A percentile compares a stretch with the other conserved stretches of the same genome.
phyloP scores from a whole-genome alignment of 2,888 invertebrate species.

The Galeopsomyia nigrocyanea region DNA sequence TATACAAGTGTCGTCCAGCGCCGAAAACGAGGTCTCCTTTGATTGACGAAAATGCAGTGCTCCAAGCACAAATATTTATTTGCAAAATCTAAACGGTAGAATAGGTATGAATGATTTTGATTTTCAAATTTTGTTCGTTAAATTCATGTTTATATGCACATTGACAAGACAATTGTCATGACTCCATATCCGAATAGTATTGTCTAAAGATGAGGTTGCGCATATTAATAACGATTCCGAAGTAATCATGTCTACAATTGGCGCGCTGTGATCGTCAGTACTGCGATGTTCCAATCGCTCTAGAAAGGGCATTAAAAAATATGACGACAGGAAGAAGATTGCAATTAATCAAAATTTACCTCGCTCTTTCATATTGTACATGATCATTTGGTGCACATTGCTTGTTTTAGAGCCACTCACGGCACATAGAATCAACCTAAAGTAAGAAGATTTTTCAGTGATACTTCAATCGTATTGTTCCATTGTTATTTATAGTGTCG shows the following conservation, averaged over 20 bases:
- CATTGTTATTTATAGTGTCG: no score
- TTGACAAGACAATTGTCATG: slow-evolving; percentile 52
- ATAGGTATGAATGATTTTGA: not conserved
- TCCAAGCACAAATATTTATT: slow-evolving; percentile 49
- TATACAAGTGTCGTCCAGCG: slow-evolving; percentile 55
- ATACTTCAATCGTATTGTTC: no score
- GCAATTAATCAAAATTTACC: slow-evolving; percentile 44
- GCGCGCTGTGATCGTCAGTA: slow-evolving; percentile 51
- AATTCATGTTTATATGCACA: slow-evolving; percentile 34
- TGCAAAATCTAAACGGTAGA: slow-evolving; percentile 48
- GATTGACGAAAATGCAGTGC: slow-evolving; percentile 52
- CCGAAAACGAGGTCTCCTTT: slow-evolving; percentile 55
- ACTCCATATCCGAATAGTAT: slow-evolving; percentile 56
- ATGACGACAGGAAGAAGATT: not conserved
- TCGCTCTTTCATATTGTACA: slow-evolving; percentile 52
- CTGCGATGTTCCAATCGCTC: slow-evolving; percentile 52
- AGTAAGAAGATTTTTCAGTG: not conserved
- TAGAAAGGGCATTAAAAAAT: slow-evolving; percentile 28
- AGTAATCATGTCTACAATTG: slow-evolving; percentile 49
- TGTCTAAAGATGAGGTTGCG: slow-evolving; percentile 54
- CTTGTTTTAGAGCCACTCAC: slow-evolving; percentile 46
- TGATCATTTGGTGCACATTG: slow-evolving; percentile 51
- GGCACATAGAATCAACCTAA: slow-evolving; percentile 51
- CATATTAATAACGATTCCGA: slow-evolving; percentile 53
- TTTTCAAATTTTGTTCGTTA: not conserved